Percentiles rank a stretch among this genome's conserved stretches.
These are phyloP conservation scores for Poecile atricapillus DNA, from an alignment of 2,113 vertebrate genomes.

Conservation along the genomic window DNA sequence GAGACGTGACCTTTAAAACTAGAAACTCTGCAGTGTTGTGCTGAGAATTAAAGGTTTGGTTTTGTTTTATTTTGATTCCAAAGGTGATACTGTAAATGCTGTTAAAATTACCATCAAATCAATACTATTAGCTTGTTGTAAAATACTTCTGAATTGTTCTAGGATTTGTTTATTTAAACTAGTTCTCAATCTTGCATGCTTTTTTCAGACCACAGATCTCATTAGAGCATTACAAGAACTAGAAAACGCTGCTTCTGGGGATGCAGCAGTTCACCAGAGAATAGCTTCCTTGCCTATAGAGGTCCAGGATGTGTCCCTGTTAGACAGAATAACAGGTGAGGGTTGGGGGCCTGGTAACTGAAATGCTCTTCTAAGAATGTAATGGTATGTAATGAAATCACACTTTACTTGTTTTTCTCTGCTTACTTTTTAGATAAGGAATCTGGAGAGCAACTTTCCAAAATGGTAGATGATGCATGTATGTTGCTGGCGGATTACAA, in stretches of 20 bases:
- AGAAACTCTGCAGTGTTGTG: neutral
- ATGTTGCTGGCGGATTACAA: conserved; percentile 98
- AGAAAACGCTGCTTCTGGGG: conserved; percentile 93
- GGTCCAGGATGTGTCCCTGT: conserved; percentile 92
- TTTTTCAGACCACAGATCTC: conserved; percentile 89
- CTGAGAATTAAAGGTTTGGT: neutral
- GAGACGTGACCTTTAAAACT: neutral
- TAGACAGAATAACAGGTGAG: conserved; percentile 95
- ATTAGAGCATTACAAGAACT: conserved; percentile 96
- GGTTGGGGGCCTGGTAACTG: neutral
- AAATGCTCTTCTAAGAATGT: neutral
- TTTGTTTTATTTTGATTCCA: neutral
- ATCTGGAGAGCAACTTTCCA: conserved; percentile 78
- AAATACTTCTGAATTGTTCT: neutral
- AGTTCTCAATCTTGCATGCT: conserved; percentile 56
- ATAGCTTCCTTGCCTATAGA: conserved; percentile 94
- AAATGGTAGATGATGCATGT: conserved; percentile 92
- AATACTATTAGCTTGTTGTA: neutral
- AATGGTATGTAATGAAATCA: neutral
- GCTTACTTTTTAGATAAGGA: conserved; percentile 76
- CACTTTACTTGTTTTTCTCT: conserved; percentile 12
- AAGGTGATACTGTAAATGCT: neutral
- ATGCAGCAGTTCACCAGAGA: conserved; percentile 91
- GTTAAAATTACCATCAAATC: neutral
- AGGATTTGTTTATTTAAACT: conserved; percentile 5